Percentiles rank a stretch among this genome's conserved stretches.
Conservation (phyloP, 2,797 vertebrate species). For the Amphiprion clarkii region DNA sequence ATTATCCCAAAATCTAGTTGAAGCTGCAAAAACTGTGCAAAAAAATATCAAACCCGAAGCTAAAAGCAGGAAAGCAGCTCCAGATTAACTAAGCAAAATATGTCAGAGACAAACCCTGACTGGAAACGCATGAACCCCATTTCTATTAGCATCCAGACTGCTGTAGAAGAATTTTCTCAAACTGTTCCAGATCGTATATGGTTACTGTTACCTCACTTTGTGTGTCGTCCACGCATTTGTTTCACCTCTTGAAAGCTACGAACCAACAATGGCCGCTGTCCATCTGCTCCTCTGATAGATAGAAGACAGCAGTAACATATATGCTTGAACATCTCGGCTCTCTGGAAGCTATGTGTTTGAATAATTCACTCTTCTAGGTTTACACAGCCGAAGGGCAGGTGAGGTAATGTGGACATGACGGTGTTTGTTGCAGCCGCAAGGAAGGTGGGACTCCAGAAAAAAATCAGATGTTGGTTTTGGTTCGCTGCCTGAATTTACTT, state of each 20-base stretch:
- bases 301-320: slow-evolving; percentile 56
- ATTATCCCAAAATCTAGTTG: slow-evolving; percentile 6
- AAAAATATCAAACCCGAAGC: slow-evolving; percentile 1
- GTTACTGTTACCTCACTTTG: slow-evolving; percentile 50
- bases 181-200: slow-evolving; percentile 27
- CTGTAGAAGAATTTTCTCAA: slow-evolving; percentile 43
- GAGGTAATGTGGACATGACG: slow-evolving; percentile 76
- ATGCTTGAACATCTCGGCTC: slow-evolving; percentile 60
- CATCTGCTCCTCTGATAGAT: slow-evolving; percentile 54
- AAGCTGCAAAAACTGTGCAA: not conserved
- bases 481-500: slow-evolving; percentile 21
- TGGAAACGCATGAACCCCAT: slow-evolving; percentile 13
- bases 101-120: not conserved
- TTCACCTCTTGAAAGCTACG: slow-evolving; percentile 47
- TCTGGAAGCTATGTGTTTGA: slow-evolving; percentile 44
- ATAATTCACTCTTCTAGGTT: slow-evolving; percentile 77
- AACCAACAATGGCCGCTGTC: slow-evolving; percentile 55
- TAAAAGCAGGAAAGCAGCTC: slow-evolving; percentile 1
- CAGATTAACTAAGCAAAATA: too few relatives aligned
- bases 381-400: slow-evolving; percentile 75
- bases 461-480: slow-evolving; percentile 38
- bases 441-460: slow-evolving; percentile 45
- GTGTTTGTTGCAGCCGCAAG: slow-evolving; percentile 41
- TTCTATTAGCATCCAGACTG: slow-evolving; percentile 23
- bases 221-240: slow-evolving; percentile 45